phyloP scores from a whole-genome alignment of 2,888 invertebrate genomes.

The Hydraecia micacea region DNA sequence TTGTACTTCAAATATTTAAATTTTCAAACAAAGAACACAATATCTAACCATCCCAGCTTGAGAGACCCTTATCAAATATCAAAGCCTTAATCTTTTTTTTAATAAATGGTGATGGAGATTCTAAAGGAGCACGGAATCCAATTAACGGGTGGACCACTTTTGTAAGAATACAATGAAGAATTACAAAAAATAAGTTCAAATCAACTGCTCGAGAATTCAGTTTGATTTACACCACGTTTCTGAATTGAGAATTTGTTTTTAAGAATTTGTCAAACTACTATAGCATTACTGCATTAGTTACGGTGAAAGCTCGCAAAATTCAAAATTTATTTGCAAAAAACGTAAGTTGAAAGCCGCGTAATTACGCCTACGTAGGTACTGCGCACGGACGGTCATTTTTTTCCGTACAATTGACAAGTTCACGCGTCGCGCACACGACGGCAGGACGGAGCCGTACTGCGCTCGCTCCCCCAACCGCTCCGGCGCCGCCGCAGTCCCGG shows the following conservation, averaged over 20 bases:
- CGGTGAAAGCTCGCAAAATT: neutral
- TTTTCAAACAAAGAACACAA: conserved; percentile 11
- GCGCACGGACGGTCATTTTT: neutral
- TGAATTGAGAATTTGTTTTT: neutral
- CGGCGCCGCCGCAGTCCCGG: neutral
- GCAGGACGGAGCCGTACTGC: neutral
- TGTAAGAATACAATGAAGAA: neutral
- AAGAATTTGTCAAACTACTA: neutral
- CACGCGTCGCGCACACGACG: neutral
- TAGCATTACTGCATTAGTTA: neutral
- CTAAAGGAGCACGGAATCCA: conserved; percentile 12
- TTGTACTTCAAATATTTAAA: neutral
- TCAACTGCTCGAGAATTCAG: neutral
- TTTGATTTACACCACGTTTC: neutral
- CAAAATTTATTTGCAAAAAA: neutral
- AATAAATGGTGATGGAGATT: conserved; percentile 3
- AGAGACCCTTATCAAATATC: conserved; percentile 22
- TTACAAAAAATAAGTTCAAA: neutral
- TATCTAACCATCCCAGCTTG: neutral
- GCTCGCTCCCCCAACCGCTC: neutral
- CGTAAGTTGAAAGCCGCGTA: neutral
- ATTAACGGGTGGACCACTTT: conserved; percentile 12
- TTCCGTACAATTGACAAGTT: neutral
- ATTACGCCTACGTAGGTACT: too few species aligned
- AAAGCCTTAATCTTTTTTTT: conserved; percentile 16